Evolutionary conservation across 2,888 invertebrate species (phyloP).

Genomic region (Hoplodrina blanda): DNA sequence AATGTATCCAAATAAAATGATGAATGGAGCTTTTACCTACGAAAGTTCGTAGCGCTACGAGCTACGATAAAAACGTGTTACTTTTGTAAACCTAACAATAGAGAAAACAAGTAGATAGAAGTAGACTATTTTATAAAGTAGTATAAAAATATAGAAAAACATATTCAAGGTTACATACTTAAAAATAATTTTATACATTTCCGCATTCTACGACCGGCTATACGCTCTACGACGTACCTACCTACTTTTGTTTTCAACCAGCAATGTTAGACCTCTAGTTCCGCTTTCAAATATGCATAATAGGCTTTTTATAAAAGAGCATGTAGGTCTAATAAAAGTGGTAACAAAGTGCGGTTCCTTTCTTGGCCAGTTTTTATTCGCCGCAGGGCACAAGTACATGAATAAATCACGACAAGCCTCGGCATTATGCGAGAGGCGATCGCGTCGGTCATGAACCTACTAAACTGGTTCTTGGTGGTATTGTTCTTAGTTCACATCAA

Average conservation of each 20-base stretch:
- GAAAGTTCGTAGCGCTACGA: constrained; percentile 37
- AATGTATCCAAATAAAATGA: not conserved
- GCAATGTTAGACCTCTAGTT: constrained; percentile 47
- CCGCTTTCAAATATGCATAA: constrained; percentile 38
- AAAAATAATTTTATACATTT: constrained; percentile 51
- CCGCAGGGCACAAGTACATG: constrained; percentile 67
- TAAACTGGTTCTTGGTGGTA: constrained; percentile 86
- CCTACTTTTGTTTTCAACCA: constrained; percentile 38
- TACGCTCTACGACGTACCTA: constrained; percentile 15
- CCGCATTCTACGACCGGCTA: constrained; percentile 52
- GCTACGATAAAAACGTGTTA: constrained; percentile 21
- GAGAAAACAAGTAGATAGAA: constrained; percentile 5
- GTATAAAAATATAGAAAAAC: constrained; percentile 4
- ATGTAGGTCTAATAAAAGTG: constrained; percentile 65
- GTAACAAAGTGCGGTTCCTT: constrained; percentile 66
- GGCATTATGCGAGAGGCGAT: constrained; percentile 81
- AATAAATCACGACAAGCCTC: constrained; percentile 82
- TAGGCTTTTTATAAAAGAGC: constrained; percentile 56
- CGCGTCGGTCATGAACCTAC: constrained; percentile 86
- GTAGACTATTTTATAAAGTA: not conserved
- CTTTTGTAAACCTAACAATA: not conserved
- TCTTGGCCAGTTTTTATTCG: constrained; percentile 74
- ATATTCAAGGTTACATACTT: constrained; percentile 45
- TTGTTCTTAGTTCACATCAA: constrained; percentile 76
- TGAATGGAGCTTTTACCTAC: constrained; percentile 20